Percentiles rank a stretch among this genome's conserved stretches.
These are phyloP conservation scores for Pachymerium ferrugineum DNA, from an alignment of 2,888 invertebrate species.

Conservation along the genomic window DNA sequence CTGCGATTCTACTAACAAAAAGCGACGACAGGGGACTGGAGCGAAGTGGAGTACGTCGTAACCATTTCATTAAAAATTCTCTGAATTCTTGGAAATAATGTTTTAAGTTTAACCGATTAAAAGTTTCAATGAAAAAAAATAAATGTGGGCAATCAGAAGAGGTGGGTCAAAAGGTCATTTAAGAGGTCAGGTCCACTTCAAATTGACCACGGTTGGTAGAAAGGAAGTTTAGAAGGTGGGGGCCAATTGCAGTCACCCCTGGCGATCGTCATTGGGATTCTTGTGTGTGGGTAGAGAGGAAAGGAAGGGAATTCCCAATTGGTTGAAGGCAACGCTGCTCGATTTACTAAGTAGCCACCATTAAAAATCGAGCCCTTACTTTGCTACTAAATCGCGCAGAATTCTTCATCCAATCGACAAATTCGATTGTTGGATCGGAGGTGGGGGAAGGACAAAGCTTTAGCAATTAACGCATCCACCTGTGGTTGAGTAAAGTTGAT, in stretches of 20 bases:
- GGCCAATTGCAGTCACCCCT: neutral
- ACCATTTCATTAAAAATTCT: neutral
- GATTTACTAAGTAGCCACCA: neutral
- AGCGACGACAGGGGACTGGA: too few species aligned
- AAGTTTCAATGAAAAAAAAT: neutral
- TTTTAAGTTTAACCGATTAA: too few species aligned
- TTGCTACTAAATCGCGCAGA: too few species aligned
- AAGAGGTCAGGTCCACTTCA: neutral
- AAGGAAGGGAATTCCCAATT: constrained; percentile 18
- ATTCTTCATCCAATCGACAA: neutral
- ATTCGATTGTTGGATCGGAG: too few species aligned
- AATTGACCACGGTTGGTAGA: neutral
- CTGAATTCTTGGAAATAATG: too few species aligned
- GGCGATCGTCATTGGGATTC: neutral
- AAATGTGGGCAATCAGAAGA: neutral
- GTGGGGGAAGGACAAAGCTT: too few species aligned
- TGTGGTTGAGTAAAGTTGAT: too few species aligned
- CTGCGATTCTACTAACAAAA: neutral
- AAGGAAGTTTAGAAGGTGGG: neutral
- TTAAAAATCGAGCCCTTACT: too few species aligned
- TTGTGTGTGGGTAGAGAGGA: neutral
- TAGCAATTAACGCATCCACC: too few species aligned
- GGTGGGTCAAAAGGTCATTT: neutral
- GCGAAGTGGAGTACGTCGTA: neutral
- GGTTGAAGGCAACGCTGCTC: neutral